phyloP scores from a whole-genome alignment of 2,113 vertebrate species.

The Lucifuga dentata region DNA sequence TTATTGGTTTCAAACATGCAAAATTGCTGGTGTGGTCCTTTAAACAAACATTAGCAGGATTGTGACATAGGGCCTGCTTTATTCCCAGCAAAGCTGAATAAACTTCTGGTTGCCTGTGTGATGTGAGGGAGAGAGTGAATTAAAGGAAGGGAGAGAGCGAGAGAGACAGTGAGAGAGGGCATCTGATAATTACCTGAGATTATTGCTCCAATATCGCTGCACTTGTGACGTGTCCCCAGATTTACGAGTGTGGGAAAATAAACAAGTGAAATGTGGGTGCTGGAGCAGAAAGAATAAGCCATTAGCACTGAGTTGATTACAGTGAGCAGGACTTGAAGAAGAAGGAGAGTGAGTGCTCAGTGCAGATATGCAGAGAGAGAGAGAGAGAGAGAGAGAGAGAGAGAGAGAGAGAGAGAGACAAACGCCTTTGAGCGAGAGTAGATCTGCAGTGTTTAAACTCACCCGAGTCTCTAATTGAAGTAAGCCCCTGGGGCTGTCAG shows the following conservation, averaged over 20 bases:
- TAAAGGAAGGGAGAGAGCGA: conserved; percentile 67
- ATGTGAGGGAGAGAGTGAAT: conserved; percentile 28
- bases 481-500: conserved; percentile 78
- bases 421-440: conserved; percentile 73
- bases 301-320: conserved; percentile 99
- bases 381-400: conserved; percentile 15
- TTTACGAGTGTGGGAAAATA: conserved; percentile 99
- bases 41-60: too few species aligned
- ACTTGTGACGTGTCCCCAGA: conserved; percentile 94
- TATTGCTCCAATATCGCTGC: conserved; percentile 99
- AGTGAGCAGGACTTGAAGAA: conserved; percentile 88
- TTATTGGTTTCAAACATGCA: too few species aligned
- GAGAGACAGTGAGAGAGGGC: conserved; percentile 69
- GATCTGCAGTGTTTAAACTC: conserved; percentile 80
- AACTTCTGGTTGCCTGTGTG: too few species aligned
- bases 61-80: too few species aligned
- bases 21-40: too few species aligned
- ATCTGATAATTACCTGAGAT: conserved; percentile 99
- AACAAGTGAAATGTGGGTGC: conserved; percentile 99
- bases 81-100: too few species aligned
- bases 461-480: conserved; percentile 83
- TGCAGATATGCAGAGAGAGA: conserved; percentile 57
- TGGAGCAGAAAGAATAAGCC: conserved; percentile 99
- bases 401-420: conserved; percentile 49
- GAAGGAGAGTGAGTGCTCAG: conserved; percentile 73